Percentiles rank a stretch among this genome's conserved stretches.
These are phyloP conservation scores for Diadema setosum DNA, from an alignment of 35 echinoderm and acorn worm genomes.

Conservation along the genomic window DNA sequence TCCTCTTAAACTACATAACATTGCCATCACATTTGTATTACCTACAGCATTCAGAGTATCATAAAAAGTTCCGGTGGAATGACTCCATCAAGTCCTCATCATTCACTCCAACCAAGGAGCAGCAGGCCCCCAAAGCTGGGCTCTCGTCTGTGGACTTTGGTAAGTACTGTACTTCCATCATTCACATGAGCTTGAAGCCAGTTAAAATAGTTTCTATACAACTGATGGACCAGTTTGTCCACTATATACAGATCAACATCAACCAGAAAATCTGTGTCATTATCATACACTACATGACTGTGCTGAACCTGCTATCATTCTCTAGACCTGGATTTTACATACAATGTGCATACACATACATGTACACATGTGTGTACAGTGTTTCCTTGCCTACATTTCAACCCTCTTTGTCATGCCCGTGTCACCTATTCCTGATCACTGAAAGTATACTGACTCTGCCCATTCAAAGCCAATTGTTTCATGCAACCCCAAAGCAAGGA, in stretches of 20 bases:
- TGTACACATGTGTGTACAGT: too few species aligned
- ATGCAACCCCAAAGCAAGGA: too few species aligned
- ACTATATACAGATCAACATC: background rate
- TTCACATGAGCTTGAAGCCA: background rate
- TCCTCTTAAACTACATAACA: background rate
- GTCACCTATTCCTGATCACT: too few species aligned
- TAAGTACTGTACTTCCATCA: background rate
- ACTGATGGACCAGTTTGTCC: background rate
- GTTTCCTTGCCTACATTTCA: too few species aligned
- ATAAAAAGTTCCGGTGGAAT: conserved; percentile 89
- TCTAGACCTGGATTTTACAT: too few species aligned
- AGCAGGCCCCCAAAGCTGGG: conserved; percentile 63
- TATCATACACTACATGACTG: background rate
- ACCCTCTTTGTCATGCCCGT: too few species aligned
- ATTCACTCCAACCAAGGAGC: conserved; percentile 68
- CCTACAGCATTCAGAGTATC: conserved; percentile 72
- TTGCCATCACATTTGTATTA: background rate
- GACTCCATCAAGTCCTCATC: conserved; percentile 78
- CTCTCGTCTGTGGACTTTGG: conserved; percentile 62
- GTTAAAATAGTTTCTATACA: background rate
- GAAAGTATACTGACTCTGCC: too few species aligned
- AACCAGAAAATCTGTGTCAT: background rate
- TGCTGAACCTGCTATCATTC: background rate
- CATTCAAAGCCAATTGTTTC: too few species aligned
- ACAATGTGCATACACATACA: too few species aligned